Evolutionary conservation across 2,113 vertebrate genomes (phyloP), one percentile per base, ranked within the genome.

Genomic region (Microtus montanus): DNA sequence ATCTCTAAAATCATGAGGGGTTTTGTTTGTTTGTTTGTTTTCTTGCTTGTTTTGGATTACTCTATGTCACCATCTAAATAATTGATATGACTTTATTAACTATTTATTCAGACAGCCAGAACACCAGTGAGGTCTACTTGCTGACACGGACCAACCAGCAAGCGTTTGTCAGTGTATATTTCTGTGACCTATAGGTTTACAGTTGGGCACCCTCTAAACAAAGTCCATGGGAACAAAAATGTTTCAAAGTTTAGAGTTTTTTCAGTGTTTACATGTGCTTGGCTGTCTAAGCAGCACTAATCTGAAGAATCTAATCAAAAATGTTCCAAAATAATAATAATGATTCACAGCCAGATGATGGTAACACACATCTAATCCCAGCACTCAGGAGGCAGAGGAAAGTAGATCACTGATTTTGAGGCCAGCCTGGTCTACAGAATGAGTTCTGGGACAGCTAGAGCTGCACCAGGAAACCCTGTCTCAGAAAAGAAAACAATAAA

Each of bases 51-150:
- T 77, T 88, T 89, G 82, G 89, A 77, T 74, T 0, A 35, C 4
- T 83, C 14, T 68, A 15, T 90, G 44, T 89, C 64, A 84, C 30
- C 14, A 52, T 68, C 58, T 95, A 74, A 93, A 52, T 92, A 96
- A 93, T 91, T 80, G 89, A 82, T 86, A 68, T 92, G 66, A 96
- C 20, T 41, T 92, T 83, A 85, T 35, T 89, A 82, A 79, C 79
- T 84, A 8, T 92, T 61, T 52, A 58, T 82, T 33, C 85, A 22
- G 5, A 77, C 13, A 82, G 58, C 33, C 28, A 61, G 64, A 44
- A 54, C 4, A 47, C 30, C 87, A 92, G 41, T 26, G 33, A 49
- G 28, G 58, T 44, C 5, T 83, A 20, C 28, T 54, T 26, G 17
- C 63, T 58, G 47, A 5, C 58, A 30, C 17, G n/a, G 28, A 28